Conservation (phyloP, 2,113 vertebrate species). For the Prunella himalayana region DNA sequence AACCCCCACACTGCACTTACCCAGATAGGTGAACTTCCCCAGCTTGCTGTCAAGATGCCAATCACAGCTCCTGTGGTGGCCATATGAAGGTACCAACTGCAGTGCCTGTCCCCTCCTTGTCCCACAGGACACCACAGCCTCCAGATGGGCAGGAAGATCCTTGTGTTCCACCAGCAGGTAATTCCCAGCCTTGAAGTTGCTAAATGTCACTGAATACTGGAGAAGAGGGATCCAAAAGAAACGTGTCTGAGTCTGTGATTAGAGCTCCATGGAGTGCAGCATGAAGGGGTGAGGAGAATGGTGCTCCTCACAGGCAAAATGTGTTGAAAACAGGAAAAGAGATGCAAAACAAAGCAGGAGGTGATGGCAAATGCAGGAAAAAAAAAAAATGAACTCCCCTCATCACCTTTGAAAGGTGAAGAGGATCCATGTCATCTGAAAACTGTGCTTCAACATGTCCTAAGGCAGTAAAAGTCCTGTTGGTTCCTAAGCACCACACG, state of each 20-base stretch:
- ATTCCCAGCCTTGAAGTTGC: slow-evolving; percentile 56
- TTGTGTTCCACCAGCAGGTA: slow-evolving; percentile 66
- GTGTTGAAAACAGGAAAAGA: not conserved
- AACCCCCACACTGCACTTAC: slow-evolving; percentile 24
- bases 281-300: not conserved
- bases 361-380: not conserved
- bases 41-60: slow-evolving; percentile 61
- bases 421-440: not conserved
- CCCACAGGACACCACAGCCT: slow-evolving; percentile 61
- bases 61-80: slow-evolving; percentile 59
- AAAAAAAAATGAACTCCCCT: not conserved
- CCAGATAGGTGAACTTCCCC: slow-evolving; percentile 66
- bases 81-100: not conserved
- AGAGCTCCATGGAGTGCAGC: not conserved
- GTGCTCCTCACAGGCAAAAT: not conserved
- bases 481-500: not conserved
- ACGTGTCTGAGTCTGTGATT: not conserved
- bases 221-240: not conserved
- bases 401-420: not conserved
- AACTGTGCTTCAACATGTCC: not conserved
- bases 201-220: slow-evolving; percentile 73
- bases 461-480: not conserved
- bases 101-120: slow-evolving; percentile 33
- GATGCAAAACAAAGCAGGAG: not conserved
- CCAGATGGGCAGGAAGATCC: not conserved